phyloP scores from a whole-genome alignment of 2,888 invertebrate genomes.

The Eulithis prunata region DNA sequence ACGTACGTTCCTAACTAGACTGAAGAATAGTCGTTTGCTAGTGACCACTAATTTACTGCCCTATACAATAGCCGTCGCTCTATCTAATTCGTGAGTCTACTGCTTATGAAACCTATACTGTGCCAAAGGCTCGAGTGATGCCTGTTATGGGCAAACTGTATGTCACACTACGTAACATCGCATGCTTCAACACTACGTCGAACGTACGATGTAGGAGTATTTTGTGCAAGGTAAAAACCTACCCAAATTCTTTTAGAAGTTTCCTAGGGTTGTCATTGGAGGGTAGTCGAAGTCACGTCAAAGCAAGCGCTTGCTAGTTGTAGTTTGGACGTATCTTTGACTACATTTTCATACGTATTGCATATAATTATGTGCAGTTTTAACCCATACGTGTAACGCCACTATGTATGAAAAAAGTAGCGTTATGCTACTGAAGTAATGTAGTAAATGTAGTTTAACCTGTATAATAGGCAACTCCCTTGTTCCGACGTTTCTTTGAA shows the following conservation, averaged over 20 bases:
- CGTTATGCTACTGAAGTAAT: background rate
- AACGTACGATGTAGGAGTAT: background rate
- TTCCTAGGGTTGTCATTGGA: too few relatives aligned
- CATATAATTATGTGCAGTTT: too few relatives aligned
- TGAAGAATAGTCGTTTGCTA: too few relatives aligned
- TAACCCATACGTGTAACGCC: background rate
- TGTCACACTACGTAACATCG: conserved; percentile 5
- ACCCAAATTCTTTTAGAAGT: too few relatives aligned
- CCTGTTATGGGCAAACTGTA: conserved; percentile 14
- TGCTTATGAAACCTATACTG: conserved; percentile 1
- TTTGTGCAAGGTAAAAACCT: too few relatives aligned
- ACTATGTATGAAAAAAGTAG: background rate
- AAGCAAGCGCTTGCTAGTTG: too few relatives aligned
- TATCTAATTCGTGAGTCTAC: background rate
- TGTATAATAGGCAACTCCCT: background rate
- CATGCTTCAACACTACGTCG: conserved; percentile 1
- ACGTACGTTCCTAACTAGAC: too few relatives aligned
- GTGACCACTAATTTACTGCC: too few relatives aligned
- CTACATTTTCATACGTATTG: too few relatives aligned
- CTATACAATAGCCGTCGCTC: too few relatives aligned
- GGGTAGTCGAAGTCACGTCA: too few relatives aligned
- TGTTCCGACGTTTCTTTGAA: conserved; percentile 29
- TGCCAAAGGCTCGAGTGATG: conserved; percentile 15
- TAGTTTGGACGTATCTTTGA: background rate
- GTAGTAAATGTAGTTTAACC: background rate